phyloP scores from a whole-genome alignment of 2,113 vertebrate genomes.

The Mustelus asterias region DNA sequence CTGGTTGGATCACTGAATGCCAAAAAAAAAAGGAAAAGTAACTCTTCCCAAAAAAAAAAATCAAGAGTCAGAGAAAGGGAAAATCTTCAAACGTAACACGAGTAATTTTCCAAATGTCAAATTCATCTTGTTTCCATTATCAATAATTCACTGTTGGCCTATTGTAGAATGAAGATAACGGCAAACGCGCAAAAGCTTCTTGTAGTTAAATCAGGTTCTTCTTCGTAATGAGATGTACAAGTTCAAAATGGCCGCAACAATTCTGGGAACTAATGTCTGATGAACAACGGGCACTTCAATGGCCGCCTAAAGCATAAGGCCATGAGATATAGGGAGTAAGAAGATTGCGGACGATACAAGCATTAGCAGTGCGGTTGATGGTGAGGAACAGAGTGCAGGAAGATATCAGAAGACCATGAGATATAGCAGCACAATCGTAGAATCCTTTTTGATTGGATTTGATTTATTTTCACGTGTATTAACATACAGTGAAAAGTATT shows the following conservation, averaged over 20 bases:
- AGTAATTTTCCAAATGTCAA: conserved; percentile 29
- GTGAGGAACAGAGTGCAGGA: not conserved
- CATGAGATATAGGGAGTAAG: not conserved
- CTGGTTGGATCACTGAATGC: not conserved
- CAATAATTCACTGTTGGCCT: not conserved
- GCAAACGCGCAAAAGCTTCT: not conserved
- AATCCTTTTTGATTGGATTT: no score
- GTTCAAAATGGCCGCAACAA: not conserved
- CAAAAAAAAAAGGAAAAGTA: not conserved
- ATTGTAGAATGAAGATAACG: not conserved
- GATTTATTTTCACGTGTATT: no score
- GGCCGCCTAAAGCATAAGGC: not conserved
- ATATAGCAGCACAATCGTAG: no score
- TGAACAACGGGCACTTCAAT: not conserved
- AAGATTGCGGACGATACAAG: no score
- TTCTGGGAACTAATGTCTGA: not conserved
- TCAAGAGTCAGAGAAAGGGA: not conserved
- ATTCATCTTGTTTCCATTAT: not conserved
- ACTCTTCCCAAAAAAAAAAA: not conserved
- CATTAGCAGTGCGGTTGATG: not conserved
- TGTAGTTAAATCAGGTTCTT: not conserved
- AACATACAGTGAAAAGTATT: no score
- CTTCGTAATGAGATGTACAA: not conserved
- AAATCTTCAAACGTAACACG: not conserved
- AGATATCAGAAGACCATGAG: no score